These are phyloP conservation scores for Colossoma macropomum DNA, from an alignment of 2,113 vertebrate genomes.

Conservation along the genomic window DNA sequence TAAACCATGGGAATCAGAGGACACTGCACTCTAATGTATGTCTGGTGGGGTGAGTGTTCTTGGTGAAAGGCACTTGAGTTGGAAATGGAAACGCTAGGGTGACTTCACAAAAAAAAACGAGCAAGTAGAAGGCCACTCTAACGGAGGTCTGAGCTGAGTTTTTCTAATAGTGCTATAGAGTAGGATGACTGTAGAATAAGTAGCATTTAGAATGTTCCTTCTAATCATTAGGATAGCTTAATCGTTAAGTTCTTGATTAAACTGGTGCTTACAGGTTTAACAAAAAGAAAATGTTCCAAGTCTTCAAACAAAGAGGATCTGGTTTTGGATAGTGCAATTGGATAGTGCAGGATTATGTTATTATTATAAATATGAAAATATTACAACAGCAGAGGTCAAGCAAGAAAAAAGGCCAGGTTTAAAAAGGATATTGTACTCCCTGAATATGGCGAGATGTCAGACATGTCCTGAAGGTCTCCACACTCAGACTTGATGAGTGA, in stretches of 20 bases:
- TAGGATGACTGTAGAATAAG: not conserved
- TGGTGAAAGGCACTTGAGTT: conserved; percentile 10
- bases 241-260: too few species aligned
- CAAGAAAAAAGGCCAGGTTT: not conserved
- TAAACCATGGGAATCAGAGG: conserved; percentile 17
- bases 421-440: conserved; percentile 99
- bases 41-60: not conserved
- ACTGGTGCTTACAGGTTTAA: not conserved
- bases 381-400: not conserved
- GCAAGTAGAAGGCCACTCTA: not conserved
- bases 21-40: not conserved
- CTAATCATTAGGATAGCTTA: not conserved
- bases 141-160: not conserved
- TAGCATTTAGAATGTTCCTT: not conserved
- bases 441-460: conserved; percentile 96
- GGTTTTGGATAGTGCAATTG: not conserved
- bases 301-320: not conserved
- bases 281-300: not conserved
- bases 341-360: not conserved
- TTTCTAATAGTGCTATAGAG: not conserved
- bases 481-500: conserved; percentile 98
- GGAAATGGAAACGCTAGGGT: not conserved
- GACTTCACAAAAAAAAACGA: not conserved
- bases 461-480: conserved; percentile 96
- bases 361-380: not conserved